A percentile compares a stretch with the other conserved stretches of the same genome.
Evolutionary conservation across 2,888 invertebrate species (phyloP).

Genomic region (Melipona beecheii): DNA sequence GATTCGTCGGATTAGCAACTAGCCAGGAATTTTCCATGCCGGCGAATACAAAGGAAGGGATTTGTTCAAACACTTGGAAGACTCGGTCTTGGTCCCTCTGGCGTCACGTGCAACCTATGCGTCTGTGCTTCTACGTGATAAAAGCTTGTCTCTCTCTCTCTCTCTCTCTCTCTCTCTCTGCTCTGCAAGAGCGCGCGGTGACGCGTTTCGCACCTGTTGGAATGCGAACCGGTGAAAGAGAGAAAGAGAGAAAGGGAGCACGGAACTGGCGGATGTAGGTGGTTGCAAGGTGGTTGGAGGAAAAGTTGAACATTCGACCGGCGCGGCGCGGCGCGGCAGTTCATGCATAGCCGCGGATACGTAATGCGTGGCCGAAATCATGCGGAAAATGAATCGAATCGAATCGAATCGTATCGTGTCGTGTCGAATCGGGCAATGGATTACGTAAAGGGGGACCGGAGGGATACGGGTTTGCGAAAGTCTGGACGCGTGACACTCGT

Average conservation of each 20-base stretch:
- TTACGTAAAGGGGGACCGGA: slow-evolving; percentile 61
- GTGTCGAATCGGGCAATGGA: slow-evolving; percentile 44
- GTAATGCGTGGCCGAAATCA: slow-evolving; percentile 32
- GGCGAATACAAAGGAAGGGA: slow-evolving; percentile 65
- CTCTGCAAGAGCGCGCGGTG: slow-evolving; percentile 47
- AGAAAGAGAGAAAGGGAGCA: slow-evolving; percentile 26
- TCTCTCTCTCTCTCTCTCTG: slow-evolving; percentile 34
- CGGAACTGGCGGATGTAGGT: slow-evolving; percentile 28
- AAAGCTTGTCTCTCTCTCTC: slow-evolving; percentile 58
- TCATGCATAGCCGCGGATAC: slow-evolving; percentile 16
- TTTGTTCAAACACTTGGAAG: slow-evolving; percentile 49
- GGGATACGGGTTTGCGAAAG: slow-evolving; percentile 64
- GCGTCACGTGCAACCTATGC: slow-evolving; percentile 58
- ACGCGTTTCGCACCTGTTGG: slow-evolving; percentile 80
- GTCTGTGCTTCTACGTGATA: slow-evolving; percentile 59
- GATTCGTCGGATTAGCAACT: slow-evolving; percentile 59
- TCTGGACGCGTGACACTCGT: slow-evolving; percentile 7
- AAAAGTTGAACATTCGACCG: slow-evolving; percentile 61
- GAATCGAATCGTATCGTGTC: slow-evolving; percentile 13
- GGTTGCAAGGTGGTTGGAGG: slow-evolving; percentile 50
- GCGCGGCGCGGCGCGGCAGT: slow-evolving; percentile 33
- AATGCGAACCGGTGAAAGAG: slow-evolving; percentile 69
- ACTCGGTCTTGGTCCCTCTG: slow-evolving; percentile 22
- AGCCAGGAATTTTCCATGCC: slow-evolving; percentile 66
- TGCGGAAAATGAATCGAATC: slow-evolving; percentile 49